Percentiles rank a stretch among this genome's conserved stretches.
Evolutionary conservation across 1,140 invertebrate species (phyloP).

Genomic region (Pseudomyrmex cubaensis): DNA sequence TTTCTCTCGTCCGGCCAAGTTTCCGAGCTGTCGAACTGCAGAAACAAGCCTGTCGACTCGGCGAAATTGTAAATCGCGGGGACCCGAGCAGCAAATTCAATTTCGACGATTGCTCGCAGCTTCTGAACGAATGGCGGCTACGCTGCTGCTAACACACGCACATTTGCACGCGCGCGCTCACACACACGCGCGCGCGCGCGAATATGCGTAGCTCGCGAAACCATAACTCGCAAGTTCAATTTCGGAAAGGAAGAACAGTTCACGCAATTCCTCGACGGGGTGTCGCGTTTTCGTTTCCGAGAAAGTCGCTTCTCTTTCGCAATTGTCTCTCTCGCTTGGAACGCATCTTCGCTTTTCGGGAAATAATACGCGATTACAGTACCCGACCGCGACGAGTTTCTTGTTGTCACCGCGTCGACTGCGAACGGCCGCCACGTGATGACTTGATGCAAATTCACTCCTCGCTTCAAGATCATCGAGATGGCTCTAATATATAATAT

Average conservation of each 20-base stretch:
- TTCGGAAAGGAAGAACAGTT: constrained; percentile 19
- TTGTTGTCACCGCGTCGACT: constrained; percentile 5
- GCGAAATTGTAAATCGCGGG: constrained; percentile 47
- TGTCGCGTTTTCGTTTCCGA: constrained; percentile 14
- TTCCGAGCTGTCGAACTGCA: constrained; percentile 43
- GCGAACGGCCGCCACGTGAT: neutral
- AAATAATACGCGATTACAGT: neutral
- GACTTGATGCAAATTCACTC: constrained; percentile 8
- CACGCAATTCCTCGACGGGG: neutral
- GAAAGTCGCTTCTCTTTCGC: neutral
- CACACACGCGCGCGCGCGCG: neutral
- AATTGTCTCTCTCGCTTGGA: neutral
- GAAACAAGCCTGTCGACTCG: constrained; percentile 48
- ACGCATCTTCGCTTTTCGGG: neutral
- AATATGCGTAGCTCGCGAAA: neutral
- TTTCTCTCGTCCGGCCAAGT: constrained; percentile 31
- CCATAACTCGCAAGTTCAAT: constrained; percentile 10
- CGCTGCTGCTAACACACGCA: neutral
- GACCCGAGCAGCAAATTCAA: constrained; percentile 18
- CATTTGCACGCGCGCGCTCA: neutral
- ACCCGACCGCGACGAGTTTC: neutral
- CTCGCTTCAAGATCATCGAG: neutral
- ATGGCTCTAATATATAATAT: neutral
- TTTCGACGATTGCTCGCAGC: constrained; percentile 53
- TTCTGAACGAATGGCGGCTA: constrained; percentile 1